Conservation (phyloP, 2,113 vertebrate species). For the Amblyornis subalaris region DNA sequence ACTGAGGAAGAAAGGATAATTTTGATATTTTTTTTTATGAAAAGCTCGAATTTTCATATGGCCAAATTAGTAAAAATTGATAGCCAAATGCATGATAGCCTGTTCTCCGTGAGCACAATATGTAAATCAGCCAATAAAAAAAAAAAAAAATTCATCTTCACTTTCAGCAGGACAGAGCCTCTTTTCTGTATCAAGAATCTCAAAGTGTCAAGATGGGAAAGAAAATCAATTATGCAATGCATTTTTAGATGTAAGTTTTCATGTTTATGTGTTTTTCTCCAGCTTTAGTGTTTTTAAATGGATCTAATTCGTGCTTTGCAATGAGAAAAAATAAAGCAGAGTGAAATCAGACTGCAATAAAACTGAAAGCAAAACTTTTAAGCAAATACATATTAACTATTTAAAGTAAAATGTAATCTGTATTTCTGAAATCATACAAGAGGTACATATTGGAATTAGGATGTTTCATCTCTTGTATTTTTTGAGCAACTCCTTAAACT, state of each 20-base stretch:
- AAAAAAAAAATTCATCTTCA: accelerated
- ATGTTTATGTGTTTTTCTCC: not conserved
- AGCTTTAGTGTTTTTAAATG: not conserved
- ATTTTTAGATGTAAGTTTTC: not conserved
- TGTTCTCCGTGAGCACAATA: not conserved
- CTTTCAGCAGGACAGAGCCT: not conserved
- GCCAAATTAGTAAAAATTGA: not conserved
- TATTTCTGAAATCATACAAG: not conserved
- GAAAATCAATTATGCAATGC: accelerated
- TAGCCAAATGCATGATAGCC: accelerated
- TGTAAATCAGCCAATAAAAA: not conserved
- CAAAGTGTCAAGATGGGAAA: not conserved
- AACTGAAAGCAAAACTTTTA: not conserved
- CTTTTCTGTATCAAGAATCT: not conserved
- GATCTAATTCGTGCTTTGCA: not conserved
- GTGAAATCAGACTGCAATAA: not conserved
- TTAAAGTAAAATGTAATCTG: not conserved
- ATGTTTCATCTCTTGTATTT: not conserved
- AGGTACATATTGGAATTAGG: not conserved
- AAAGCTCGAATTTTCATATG: not conserved
- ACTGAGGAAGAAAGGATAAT: not conserved
- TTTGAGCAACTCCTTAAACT: not conserved
- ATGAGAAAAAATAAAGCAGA: not conserved
- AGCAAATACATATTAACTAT: not conserved
- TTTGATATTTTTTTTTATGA: not conserved